phyloP scores from a whole-genome alignment of 2,797 vertebrate genomes.

The Botia almorhae region DNA sequence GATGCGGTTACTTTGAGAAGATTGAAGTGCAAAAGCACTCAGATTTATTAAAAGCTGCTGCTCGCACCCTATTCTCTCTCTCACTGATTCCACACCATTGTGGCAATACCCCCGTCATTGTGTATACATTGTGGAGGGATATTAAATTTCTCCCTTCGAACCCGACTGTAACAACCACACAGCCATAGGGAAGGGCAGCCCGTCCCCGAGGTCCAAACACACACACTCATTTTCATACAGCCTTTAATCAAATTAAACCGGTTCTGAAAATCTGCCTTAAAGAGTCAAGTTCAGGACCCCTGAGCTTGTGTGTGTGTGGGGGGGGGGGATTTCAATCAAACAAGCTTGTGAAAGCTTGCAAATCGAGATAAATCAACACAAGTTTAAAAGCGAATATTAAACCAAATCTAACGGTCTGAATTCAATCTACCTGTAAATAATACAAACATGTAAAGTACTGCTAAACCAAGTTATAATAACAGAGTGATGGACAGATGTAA shows the following conservation, averaged over 20 bases:
- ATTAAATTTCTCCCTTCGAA: slow-evolving; percentile 72
- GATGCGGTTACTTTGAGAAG: slow-evolving; percentile 65
- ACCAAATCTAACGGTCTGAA: no score
- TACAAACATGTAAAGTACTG: neutral
- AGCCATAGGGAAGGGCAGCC: slow-evolving; percentile 68
- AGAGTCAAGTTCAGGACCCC: slow-evolving; percentile 47
- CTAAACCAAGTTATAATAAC: neutral
- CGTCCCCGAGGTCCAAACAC: slow-evolving; percentile 71
- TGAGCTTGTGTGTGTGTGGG: slow-evolving; percentile 19
- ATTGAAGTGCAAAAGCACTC: slow-evolving; percentile 81
- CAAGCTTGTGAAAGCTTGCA: slow-evolving; percentile 37
- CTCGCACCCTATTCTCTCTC: slow-evolving; percentile 41
- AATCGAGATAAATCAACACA: neutral
- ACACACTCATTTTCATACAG: slow-evolving; percentile 78
- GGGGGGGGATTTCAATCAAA: slow-evolving; percentile 72
- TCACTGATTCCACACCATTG: slow-evolving; percentile 68
- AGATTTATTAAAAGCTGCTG: slow-evolving; percentile 80
- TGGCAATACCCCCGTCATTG: slow-evolving; percentile 74
- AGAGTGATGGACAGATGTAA: neutral
- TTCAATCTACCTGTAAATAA: neutral
- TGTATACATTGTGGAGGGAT: slow-evolving; percentile 71
- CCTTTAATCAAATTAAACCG: slow-evolving; percentile 79
- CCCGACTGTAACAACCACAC: slow-evolving; percentile 64
- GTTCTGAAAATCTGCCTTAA: slow-evolving; percentile 68
- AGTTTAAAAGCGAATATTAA: slow-evolving; percentile 25